phyloP scores from a whole-genome alignment of 2,888 invertebrate genomes.

The Tenthredo distinguenda region DNA sequence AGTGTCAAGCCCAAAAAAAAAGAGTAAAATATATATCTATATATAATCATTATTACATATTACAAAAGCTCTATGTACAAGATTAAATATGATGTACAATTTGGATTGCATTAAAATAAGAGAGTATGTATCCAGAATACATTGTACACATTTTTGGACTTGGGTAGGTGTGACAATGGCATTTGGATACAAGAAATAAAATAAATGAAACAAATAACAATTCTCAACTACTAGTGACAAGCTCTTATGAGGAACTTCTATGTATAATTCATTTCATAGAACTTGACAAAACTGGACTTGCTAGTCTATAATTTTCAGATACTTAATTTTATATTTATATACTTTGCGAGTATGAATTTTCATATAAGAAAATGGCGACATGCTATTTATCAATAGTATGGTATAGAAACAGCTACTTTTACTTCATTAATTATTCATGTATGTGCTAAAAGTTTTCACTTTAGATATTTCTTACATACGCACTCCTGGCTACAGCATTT shows the following conservation, averaged over 20 bases:
- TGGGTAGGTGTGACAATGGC: background rate
- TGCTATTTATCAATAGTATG: slow-evolving; percentile 57
- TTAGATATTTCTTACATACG: slow-evolving; percentile 54
- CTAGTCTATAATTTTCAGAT: slow-evolving; percentile 45
- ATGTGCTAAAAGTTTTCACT: slow-evolving; percentile 58
- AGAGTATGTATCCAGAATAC: background rate
- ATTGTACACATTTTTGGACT: slow-evolving; percentile 37
- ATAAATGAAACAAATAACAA: background rate
- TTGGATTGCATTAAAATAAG: background rate
- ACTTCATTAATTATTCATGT: slow-evolving; percentile 53
- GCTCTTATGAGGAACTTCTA: background rate
- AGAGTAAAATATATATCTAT: background rate
- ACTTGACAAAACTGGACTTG: slow-evolving; percentile 42
- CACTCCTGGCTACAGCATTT: slow-evolving; percentile 51
- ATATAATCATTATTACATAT: slow-evolving; percentile 16
- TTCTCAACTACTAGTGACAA: background rate
- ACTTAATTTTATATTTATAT: slow-evolving; percentile 43
- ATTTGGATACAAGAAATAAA: slow-evolving; percentile 22
- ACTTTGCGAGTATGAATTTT: slow-evolving; percentile 54
- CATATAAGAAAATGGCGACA: slow-evolving; percentile 61
- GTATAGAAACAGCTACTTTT: slow-evolving; percentile 62
- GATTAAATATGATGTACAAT: slow-evolving; percentile 6
- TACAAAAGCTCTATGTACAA: slow-evolving; percentile 51
- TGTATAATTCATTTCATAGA: background rate
- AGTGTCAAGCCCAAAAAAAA: slow-evolving; percentile 10